Conservation (phyloP, 2,797 vertebrate genomes). For the Sebastes kiyomatsui region DNA sequence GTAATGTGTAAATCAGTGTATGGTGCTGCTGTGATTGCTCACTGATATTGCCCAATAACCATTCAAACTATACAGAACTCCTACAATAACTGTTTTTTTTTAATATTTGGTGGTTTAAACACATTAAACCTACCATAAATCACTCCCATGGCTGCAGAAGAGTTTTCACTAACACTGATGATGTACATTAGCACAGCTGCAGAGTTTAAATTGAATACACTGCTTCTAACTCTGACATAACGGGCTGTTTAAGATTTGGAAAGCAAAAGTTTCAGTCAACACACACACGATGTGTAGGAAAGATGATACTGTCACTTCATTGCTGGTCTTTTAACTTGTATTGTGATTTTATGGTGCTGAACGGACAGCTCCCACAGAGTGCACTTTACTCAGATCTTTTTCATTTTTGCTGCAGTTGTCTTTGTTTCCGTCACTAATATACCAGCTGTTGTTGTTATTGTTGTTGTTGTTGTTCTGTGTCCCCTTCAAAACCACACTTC, state of each 20-base stretch:
- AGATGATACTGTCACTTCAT: background rate
- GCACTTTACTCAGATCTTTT: background rate
- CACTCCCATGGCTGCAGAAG: background rate
- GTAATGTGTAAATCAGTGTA: background rate
- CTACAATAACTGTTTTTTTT: slow-evolving; percentile 5
- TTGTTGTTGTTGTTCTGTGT: background rate
- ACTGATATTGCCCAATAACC: slow-evolving; percentile 1
- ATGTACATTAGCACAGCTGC: background rate
- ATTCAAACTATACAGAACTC: background rate
- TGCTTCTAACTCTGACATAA: background rate
- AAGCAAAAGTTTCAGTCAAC: background rate
- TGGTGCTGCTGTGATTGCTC: background rate
- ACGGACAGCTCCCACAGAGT: slow-evolving; percentile 6
- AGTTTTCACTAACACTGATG: background rate
- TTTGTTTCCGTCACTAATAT: background rate
- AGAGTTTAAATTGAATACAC: background rate
- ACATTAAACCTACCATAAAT: background rate
- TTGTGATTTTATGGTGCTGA: slow-evolving; percentile 21
- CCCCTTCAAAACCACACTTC: background rate
- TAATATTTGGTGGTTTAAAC: background rate
- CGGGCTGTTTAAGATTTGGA: background rate
- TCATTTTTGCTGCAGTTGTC: background rate
- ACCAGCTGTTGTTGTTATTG: background rate
- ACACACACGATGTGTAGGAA: background rate
- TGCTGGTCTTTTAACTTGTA: background rate